Percentiles rank a stretch among this genome's conserved stretches.
These are phyloP conservation scores for Cirrhinus molitorella DNA, from an alignment of 2,797 vertebrate species.

Conservation along the genomic window DNA sequence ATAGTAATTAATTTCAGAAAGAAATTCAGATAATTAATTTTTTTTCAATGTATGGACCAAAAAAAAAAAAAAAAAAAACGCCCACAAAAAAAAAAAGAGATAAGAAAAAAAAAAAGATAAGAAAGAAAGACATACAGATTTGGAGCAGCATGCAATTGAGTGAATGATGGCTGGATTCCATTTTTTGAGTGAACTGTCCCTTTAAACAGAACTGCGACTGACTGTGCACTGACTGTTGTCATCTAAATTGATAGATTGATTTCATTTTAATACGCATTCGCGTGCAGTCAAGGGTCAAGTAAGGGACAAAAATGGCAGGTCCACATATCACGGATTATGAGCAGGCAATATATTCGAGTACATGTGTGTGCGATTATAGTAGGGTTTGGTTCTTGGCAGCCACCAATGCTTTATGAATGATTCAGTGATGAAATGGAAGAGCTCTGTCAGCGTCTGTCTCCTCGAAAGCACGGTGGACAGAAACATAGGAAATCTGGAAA, in stretches of 20 bases:
- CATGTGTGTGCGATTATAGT: slow-evolving; percentile 13
- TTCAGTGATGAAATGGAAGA: slow-evolving; percentile 69
- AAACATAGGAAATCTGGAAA: slow-evolving; percentile 66
- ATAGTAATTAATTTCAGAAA: too few species aligned
- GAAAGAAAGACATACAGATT: background rate
- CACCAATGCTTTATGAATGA: slow-evolving; percentile 64
- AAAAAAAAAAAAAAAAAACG: background rate
- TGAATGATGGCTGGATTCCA: background rate
- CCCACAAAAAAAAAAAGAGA: too few species aligned
- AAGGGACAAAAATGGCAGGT: slow-evolving; percentile 18
- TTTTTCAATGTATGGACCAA: background rate
- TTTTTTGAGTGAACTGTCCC: background rate
- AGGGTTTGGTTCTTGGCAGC: slow-evolving; percentile 40
- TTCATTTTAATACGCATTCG: background rate
- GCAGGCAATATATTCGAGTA: slow-evolving; percentile 4
- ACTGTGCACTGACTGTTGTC: slow-evolving; percentile 3
- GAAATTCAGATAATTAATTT: too few species aligned
- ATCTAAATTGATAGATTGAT: slow-evolving; percentile 18
- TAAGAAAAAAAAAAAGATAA: background rate
- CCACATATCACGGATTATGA: slow-evolving; percentile 25
- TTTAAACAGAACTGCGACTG: background rate
- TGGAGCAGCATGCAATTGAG: background rate
- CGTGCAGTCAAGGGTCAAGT: slow-evolving; percentile 11
- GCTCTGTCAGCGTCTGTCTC: slow-evolving; percentile 59
- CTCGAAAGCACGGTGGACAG: slow-evolving; percentile 46